These are phyloP conservation scores for Sebastes iracundus DNA, from an alignment of 2,797 vertebrate species.

Conservation along the genomic window DNA sequence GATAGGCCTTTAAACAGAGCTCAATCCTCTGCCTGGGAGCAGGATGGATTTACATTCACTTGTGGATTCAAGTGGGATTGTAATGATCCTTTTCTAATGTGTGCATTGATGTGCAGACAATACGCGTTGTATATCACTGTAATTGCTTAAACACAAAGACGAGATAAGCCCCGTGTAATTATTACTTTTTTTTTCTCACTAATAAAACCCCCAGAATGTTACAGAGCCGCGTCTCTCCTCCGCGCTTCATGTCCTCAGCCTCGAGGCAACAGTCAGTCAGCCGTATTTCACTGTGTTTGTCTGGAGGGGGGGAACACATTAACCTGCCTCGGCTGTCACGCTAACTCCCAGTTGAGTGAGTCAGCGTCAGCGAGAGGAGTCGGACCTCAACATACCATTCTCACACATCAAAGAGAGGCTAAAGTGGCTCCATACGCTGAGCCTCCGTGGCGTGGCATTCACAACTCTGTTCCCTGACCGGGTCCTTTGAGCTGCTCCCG, in stretches of 20 bases:
- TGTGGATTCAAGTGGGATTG: not conserved
- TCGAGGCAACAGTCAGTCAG: conserved; percentile 50
- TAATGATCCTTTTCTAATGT: conserved; percentile 24
- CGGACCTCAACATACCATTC: conserved; percentile 57
- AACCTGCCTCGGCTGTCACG: conserved; percentile 75
- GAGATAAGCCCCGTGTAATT: conserved; percentile 33
- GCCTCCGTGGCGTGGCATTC: not conserved
- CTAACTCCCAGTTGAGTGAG: conserved; percentile 54
- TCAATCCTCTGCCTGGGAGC: not conserved
- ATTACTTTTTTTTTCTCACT: conserved; percentile 1
- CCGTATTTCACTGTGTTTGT: conserved; percentile 63
- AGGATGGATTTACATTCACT: conserved; percentile 2
- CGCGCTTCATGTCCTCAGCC: conserved; percentile 34
- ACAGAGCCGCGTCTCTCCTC: conserved; percentile 1
- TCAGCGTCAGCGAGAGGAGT: conserved; percentile 38
- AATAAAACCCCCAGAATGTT: conserved; percentile 41
- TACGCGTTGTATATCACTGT: conserved; percentile 7
- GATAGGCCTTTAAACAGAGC: conserved; percentile 10
- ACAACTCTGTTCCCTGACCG: not conserved
- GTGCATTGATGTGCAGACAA: not conserved
- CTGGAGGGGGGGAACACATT: conserved; percentile 57
- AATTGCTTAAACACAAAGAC: conserved; percentile 27
- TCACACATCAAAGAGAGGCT: conserved; percentile 62
- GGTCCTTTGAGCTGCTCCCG: not conserved
- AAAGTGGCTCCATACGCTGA: conserved; percentile 57